Evolutionary conservation across 2,888 invertebrate genomes (phyloP), one percentile per base, ranked within the genome.

Genomic region (Drosophila hamatofila): DNA sequence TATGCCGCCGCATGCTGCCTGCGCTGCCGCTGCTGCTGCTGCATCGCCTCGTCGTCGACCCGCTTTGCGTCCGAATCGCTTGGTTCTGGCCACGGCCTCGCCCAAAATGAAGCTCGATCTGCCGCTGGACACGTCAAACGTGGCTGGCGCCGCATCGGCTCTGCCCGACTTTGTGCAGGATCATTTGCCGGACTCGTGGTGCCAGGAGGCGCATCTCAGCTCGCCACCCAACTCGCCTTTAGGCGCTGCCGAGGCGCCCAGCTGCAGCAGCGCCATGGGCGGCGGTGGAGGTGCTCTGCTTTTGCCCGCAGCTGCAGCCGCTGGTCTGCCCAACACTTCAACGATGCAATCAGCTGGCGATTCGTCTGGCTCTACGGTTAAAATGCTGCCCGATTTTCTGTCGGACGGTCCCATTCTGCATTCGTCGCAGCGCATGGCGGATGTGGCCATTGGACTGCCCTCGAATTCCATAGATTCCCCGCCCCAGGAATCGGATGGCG

Each of bases 81-180:
- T 91, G 55, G 82, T 90, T n/a, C 58, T 91, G 23, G 76, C 83
- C 12, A 59, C 88, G 35, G 72, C 83, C 3, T 18, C 49, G 52
- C 81, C 84, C 39, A 91, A 91, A 80, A 84, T 91, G 78, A 91
- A 91, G 70, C 81, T 91, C 23, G 90, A 91, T 70, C 76, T 91
- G 77, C 91, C 91, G 25, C 55, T 91, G 48, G 87, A 88, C 42
- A 75, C 82, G 33, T 71, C 82, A 44, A 80, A 73, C 57, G 77
- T 81, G 37, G 79, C 71, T 25, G 78, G 70, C 5, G 87, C 89
- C 1, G 91, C 91, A 12, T 86, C 90, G 5, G 92, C 96, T 11
- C 91, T 97, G 78, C 97, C 97, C 0, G 97, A 97, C 92, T 97
- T 97, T 93, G 97, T 97, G 58, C 97, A 97, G 91, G 97, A 97